phyloP scores from a whole-genome alignment of 2,888 invertebrate species.

The Drosophila dives region DNA sequence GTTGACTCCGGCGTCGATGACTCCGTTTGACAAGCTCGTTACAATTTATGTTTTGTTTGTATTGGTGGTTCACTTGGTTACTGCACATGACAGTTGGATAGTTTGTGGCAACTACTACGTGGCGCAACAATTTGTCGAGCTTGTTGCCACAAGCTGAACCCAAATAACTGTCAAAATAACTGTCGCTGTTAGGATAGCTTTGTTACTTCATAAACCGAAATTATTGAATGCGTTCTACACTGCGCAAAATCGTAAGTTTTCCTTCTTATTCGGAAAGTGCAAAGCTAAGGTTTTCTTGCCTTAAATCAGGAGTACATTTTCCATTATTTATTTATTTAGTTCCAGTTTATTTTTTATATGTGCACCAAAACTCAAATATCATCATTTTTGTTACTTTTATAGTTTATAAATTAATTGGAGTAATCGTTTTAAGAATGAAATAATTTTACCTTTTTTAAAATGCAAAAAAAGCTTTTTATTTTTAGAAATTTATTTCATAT shows the following conservation, averaged over 20 bases:
- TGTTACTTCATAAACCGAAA: constrained; percentile 35
- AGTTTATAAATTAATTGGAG: background rate
- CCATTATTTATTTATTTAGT: too few relatives aligned
- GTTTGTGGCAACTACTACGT: constrained; percentile 21
- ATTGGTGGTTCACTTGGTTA: constrained; percentile 34
- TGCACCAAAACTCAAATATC: background rate
- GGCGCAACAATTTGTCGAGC: constrained; percentile 47
- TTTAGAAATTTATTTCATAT: background rate
- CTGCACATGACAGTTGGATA: constrained; percentile 13
- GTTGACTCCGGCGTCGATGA: constrained; percentile 21
- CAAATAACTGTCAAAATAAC: constrained; percentile 61
- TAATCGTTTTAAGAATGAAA: background rate
- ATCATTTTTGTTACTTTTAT: background rate
- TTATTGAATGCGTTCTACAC: background rate
- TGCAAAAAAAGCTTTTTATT: background rate
- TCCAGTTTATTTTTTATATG: background rate
- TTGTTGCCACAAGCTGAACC: constrained; percentile 33
- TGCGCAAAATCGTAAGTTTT: background rate
- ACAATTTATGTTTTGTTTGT: constrained; percentile 72
- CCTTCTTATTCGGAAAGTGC: background rate
- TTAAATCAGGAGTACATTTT: too few relatives aligned
- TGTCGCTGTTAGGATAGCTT: constrained; percentile 49
- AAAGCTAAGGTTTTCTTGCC: background rate
- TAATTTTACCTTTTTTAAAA: background rate
- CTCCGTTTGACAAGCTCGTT: constrained; percentile 67